phyloP scores from a whole-genome alignment of 53 echinoderm and acorn worm genomes.

The Luidia sarsii region DNA sequence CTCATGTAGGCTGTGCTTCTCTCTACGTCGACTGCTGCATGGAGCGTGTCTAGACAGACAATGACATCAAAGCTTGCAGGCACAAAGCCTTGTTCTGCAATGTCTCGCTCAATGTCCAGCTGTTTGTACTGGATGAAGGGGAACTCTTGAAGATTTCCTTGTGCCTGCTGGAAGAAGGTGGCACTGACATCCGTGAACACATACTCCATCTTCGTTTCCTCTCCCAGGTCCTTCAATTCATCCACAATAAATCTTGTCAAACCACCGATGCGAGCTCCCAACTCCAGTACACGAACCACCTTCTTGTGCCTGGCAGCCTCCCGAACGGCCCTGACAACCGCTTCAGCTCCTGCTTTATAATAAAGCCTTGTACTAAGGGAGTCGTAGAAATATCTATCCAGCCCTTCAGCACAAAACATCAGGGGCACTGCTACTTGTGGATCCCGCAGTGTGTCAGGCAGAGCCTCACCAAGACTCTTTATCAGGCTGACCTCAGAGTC shows the following conservation, averaged over 20 bases:
- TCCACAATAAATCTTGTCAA: constrained; percentile 78
- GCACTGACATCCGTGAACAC: constrained; percentile 95
- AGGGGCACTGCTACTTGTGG: constrained; percentile 84
- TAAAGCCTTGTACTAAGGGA: constrained; percentile 84
- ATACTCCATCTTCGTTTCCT: constrained; percentile 78
- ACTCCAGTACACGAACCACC: constrained; percentile 86
- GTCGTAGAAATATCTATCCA: constrained; percentile 86
- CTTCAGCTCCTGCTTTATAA: constrained; percentile 84
- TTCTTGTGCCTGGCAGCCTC: constrained; percentile 71
- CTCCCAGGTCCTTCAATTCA: constrained; percentile 72
- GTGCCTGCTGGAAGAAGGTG: constrained; percentile 93
- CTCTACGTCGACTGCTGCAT: constrained; percentile 81
- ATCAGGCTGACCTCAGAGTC: constrained; percentile 81
- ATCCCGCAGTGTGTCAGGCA: constrained; percentile 82
- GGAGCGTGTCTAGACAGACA: constrained; percentile 88
- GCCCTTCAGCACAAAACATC: constrained; percentile 84
- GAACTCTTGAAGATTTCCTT: constrained; percentile 73
- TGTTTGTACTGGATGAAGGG: constrained; percentile 96
- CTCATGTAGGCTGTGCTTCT: constrained; percentile 70
- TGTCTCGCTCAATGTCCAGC: constrained; percentile 89
- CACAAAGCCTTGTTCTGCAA: constrained; percentile 82
- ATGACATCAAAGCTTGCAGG: constrained; percentile 83
- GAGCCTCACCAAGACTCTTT: constrained; percentile 82
- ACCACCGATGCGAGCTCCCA: constrained; percentile 95
- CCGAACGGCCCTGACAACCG: constrained; percentile 61